Evolutionary conservation across 2,888 invertebrate species (phyloP).

Genomic region (Tinea pellionella): DNA sequence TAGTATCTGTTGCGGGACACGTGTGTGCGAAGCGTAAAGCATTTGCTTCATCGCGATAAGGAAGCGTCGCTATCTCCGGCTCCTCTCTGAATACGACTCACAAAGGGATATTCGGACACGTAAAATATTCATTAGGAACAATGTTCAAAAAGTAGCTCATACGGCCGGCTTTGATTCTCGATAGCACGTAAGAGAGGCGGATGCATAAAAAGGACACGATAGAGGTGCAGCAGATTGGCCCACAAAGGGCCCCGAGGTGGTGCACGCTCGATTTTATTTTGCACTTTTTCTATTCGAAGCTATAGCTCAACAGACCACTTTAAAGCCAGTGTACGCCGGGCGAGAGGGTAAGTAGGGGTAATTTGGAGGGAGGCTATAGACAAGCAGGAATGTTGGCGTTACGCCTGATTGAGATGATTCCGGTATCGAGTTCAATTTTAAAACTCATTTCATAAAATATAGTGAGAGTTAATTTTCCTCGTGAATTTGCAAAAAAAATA

Average conservation of each 20-base stretch:
- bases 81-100: not conserved
- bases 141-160: constrained; percentile 45
- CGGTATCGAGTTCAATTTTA: constrained; percentile 50
- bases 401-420: constrained; percentile 67
- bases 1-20: constrained; percentile 30
- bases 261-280: constrained; percentile 55
- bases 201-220: constrained; percentile 60
- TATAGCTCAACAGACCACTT: constrained; percentile 66
- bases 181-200: constrained; percentile 62
- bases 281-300: constrained; percentile 65
- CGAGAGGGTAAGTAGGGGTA: constrained; percentile 64
- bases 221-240: constrained; percentile 64
- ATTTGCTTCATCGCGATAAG: constrained; percentile 48
- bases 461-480: not conserved
- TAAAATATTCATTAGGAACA: constrained; percentile 65
- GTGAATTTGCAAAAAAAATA: not conserved
- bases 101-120: constrained; percentile 24
- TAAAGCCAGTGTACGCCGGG: constrained; percentile 60
- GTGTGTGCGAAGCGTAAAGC: constrained; percentile 31
- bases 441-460: not conserved
- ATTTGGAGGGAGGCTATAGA: constrained; percentile 61
- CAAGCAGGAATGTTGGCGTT: constrained; percentile 47
- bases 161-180: constrained; percentile 60
- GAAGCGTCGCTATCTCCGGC: constrained; percentile 46
- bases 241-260: constrained; percentile 68